Percentiles rank a stretch among this genome's conserved stretches.
Conservation (phyloP, 2,797 vertebrate species). For the Aphelocoma californica region DNA sequence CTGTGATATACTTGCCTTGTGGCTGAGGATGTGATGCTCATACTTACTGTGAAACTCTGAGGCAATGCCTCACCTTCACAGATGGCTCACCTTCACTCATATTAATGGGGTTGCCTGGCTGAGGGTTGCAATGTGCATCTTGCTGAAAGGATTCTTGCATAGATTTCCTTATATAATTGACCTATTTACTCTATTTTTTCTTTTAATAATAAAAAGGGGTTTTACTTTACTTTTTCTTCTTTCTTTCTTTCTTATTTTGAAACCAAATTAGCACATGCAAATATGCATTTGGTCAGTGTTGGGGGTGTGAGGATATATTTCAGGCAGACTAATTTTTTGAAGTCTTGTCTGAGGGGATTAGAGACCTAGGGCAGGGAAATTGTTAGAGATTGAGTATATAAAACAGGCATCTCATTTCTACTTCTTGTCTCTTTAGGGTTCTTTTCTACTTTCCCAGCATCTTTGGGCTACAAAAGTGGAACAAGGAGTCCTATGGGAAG, state of each 20-base stretch:
- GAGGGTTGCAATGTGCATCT: neutral
- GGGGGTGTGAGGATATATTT: neutral
- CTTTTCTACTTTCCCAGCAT: neutral
- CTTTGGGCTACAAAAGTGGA: neutral
- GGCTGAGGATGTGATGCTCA: conserved; percentile 32
- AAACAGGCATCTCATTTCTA: neutral
- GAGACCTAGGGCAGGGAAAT: neutral
- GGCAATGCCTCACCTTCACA: neutral
- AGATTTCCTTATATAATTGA: neutral
- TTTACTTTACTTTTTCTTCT: neutral
- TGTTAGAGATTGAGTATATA: neutral
- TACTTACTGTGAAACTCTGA: neutral
- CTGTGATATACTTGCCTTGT: conserved; percentile 33
- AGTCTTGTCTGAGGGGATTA: neutral
- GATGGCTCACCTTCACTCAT: conserved; percentile 20
- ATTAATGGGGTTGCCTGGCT: neutral
- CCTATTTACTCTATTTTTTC: neutral
- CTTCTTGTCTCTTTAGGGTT: neutral
- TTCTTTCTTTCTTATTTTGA: neutral
- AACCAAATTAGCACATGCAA: neutral
- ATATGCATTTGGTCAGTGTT: neutral
- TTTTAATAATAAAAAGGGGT: rapidly evolving
- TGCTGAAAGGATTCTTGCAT: neutral
- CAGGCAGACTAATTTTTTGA: neutral
- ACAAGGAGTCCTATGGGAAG: neutral